Evolutionary conservation across 2,113 vertebrate species (phyloP), one percentile per base, ranked within the genome.

Genomic region (Thunnus thynnus): DNA sequence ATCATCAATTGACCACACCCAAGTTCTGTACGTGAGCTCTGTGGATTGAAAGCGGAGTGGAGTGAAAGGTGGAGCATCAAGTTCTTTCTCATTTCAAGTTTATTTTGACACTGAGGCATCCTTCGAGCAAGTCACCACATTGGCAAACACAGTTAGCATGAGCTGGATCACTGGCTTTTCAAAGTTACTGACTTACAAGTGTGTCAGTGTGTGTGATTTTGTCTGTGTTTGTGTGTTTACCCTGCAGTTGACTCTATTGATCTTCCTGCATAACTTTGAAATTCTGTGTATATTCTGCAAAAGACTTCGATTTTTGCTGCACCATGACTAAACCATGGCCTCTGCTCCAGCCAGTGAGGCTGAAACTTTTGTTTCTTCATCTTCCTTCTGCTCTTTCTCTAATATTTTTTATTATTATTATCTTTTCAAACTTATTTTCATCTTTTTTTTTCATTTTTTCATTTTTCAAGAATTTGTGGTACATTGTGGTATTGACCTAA

Each of bases 11-110:
- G 36, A 41, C 36, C 8, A 41, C 7, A 41, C 36, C 36, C 8
- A 41, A 41, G 36, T 41, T 4, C 27, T 30, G 27, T 46, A 20
- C 48, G 60, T 72, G 48, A 13, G 17, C 55, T 58, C 14, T n/a
- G 41, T 47, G 27, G 60, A 20, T 30, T 30, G 2, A 18, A 71
- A 50, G 48, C 14, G 52, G 63, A 13, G 60, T 54, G 13, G 18
- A 25, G 46, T 44, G 14, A 51, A 60, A 77, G 20, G 14, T 58
- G 17, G 32, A 46, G 57, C 55, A 52, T 69, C 20, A 2, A 25
- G 44, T 47, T 67, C 17, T 66, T 12, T 61, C 47, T 36, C 32
- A 32, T 58, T 65, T 17, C n/a, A 52, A 64, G 32, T 62, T 76
- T 5, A 36, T 72, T 68, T 73, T 16, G 50, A 41, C 17, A 67